Conservation (phyloP, 2,888 invertebrate genomes). For the Nipponacmea schrenckii region DNA sequence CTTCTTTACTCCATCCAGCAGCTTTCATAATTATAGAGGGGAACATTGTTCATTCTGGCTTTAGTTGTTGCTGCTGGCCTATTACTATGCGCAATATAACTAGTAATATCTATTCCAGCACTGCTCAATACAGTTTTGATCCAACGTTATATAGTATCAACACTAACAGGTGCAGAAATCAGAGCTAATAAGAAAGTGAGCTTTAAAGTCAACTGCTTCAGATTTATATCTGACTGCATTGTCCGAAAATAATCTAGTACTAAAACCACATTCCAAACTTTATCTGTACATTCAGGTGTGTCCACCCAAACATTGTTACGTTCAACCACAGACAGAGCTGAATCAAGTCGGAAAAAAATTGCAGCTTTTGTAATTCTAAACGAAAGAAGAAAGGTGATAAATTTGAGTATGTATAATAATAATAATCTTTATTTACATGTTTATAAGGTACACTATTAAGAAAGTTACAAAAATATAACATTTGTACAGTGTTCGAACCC, state of each 20-base stretch:
- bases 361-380: slow-evolving; percentile 4
- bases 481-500: too few species aligned
- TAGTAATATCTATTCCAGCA: slow-evolving; percentile 11
- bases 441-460: too few species aligned
- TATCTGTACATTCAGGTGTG: background rate
- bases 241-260: too few species aligned
- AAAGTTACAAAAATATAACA: too few species aligned
- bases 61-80: slow-evolving; percentile 4
- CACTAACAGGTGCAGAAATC: slow-evolving; percentile 4
- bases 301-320: too few species aligned
- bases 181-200: slow-evolving; percentile 8
- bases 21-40: background rate
- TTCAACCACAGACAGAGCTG: too few species aligned
- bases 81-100: background rate
- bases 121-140: background rate
- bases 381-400: background rate
- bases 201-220: slow-evolving; percentile 18
- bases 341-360: background rate
- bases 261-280: slow-evolving; percentile 11
- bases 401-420: slow-evolving; percentile 12
- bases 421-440: too few species aligned
- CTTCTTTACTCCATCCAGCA: background rate
- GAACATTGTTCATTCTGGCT: background rate
- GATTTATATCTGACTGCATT: slow-evolving; percentile 3
- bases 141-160: slow-evolving; percentile 12